Evolutionary conservation across 2,797 vertebrate genomes (phyloP).

Genomic region (Silurus aristotelis): DNA sequence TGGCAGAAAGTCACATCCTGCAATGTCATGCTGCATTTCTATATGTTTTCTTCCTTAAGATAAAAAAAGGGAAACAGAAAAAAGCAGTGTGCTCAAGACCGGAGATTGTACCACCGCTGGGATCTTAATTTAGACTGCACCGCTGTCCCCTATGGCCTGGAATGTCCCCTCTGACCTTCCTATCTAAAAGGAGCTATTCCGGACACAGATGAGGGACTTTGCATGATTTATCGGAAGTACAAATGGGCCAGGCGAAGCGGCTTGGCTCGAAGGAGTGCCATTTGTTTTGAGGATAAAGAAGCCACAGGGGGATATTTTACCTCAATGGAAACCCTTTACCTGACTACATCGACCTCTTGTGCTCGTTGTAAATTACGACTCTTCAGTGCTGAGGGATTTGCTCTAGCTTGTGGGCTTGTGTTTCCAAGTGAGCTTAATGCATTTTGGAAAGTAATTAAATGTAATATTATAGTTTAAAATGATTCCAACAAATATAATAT

Average conservation of each 20-base stretch:
- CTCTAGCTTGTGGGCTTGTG: slow-evolving; percentile 32
- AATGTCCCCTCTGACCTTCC: slow-evolving; percentile 76
- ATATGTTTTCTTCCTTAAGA: slow-evolving; percentile 23
- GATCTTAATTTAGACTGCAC: slow-evolving; percentile 77
- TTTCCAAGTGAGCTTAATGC: neutral
- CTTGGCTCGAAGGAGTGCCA: slow-evolving; percentile 60
- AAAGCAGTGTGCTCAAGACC: slow-evolving; percentile 21
- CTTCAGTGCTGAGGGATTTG: slow-evolving; percentile 43
- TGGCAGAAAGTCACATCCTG: slow-evolving; percentile 38
- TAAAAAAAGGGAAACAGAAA: neutral
- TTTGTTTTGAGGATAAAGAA: slow-evolving; percentile 64
- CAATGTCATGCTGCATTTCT: slow-evolving; percentile 29
- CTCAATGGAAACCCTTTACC: slow-evolving; percentile 44
- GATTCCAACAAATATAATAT: neutral
- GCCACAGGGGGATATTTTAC: slow-evolving; percentile 55
- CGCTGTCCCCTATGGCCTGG: slow-evolving; percentile 74
- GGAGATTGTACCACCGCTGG: slow-evolving; percentile 65
- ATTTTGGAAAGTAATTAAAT: slow-evolving; percentile 23
- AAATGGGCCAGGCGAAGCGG: slow-evolving; percentile 66
- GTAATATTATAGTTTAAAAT: neutral
- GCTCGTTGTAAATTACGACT: slow-evolving; percentile 48
- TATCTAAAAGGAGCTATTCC: slow-evolving; percentile 77
- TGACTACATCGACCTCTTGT: slow-evolving; percentile 52
- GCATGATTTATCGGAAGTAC: slow-evolving; percentile 72
- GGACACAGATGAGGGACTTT: slow-evolving; percentile 62